Percentiles rank a stretch among this genome's conserved stretches.
Conservation (phyloP, 2,888 invertebrate genomes). For the Lymantria dispar region DNA sequence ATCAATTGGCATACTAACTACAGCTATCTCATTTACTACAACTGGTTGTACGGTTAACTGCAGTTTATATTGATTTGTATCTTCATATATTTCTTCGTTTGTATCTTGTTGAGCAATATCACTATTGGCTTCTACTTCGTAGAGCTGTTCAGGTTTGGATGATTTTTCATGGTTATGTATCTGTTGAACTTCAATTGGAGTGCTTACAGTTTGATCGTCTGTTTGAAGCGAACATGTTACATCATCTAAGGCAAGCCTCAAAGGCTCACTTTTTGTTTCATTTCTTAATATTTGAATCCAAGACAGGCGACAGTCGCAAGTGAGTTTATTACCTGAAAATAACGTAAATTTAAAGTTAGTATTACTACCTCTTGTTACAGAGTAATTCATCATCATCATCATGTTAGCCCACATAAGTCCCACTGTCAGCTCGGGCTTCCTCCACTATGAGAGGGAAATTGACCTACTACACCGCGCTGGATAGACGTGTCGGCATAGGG, state of each 20-base stretch:
- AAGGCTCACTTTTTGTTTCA: constrained; percentile 87
- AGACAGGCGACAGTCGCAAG: constrained; percentile 90
- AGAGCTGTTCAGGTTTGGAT: constrained; percentile 40
- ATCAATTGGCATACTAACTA: constrained; percentile 59
- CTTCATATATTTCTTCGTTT: constrained; percentile 48
- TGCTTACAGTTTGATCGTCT: constrained; percentile 27
- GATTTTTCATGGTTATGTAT: constrained; percentile 20
- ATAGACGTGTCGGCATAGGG: too few species aligned
- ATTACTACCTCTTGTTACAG: too few species aligned
- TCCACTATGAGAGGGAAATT: too few species aligned
- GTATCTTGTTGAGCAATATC: constrained; percentile 46
- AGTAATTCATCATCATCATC: too few species aligned
- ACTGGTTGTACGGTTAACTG: constrained; percentile 54
- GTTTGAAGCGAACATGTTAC: constrained; percentile 81
- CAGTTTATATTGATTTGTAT: constrained; percentile 47
- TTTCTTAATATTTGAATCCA: constrained; percentile 90
- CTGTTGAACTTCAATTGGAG: constrained; percentile 15
- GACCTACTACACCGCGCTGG: too few species aligned
- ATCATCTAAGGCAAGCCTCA: constrained; percentile 86
- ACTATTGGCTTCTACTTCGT: constrained; percentile 44
- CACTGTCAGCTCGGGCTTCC: too few species aligned
- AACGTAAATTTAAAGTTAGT: neutral
- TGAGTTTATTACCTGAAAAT: constrained; percentile 88
- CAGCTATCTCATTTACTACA: constrained; percentile 46
- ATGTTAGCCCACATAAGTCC: too few species aligned